Evolutionary conservation across 2,113 vertebrate species (phyloP).

Genomic region (Narcine bancroftii): DNA sequence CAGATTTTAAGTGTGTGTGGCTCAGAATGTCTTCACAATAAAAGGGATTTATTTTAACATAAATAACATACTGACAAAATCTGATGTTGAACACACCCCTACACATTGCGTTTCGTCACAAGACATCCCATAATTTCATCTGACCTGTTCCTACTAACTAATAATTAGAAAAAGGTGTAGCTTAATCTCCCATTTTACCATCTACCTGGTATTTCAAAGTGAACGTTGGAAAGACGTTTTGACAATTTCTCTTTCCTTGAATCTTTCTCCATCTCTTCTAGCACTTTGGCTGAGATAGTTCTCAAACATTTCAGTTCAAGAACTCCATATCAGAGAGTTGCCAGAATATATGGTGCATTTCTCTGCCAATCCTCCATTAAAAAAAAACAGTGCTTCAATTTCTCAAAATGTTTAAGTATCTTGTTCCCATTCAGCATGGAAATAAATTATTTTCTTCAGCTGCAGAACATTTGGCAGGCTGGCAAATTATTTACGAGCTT

Average conservation of each 20-base stretch:
- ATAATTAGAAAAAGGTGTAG: too few relatives aligned
- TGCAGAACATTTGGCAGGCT: not conserved
- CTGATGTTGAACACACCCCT: not conserved
- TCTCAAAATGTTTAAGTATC: not conserved
- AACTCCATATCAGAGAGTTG: not conserved
- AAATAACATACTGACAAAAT: not conserved
- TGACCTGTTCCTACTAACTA: not conserved
- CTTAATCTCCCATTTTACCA: not conserved
- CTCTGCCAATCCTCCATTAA: not conserved
- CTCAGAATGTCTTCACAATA: not conserved
- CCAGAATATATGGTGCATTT: not conserved
- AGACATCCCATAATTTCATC: not conserved
- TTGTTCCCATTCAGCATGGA: not conserved
- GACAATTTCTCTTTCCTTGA: not conserved
- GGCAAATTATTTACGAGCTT: not conserved
- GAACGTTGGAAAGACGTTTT: not conserved
- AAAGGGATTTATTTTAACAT: not conserved
- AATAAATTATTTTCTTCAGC: constrained; percentile 5
- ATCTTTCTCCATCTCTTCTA: not conserved
- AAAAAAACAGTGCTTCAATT: not conserved
- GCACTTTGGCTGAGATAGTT: not conserved
- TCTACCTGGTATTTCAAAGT: not conserved
- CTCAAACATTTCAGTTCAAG: not conserved
- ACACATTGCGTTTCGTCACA: not conserved
- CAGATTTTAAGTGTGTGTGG: too few relatives aligned